Evolutionary conservation across 2,113 vertebrate species (phyloP).

Genomic region (Ptyas mucosa): DNA sequence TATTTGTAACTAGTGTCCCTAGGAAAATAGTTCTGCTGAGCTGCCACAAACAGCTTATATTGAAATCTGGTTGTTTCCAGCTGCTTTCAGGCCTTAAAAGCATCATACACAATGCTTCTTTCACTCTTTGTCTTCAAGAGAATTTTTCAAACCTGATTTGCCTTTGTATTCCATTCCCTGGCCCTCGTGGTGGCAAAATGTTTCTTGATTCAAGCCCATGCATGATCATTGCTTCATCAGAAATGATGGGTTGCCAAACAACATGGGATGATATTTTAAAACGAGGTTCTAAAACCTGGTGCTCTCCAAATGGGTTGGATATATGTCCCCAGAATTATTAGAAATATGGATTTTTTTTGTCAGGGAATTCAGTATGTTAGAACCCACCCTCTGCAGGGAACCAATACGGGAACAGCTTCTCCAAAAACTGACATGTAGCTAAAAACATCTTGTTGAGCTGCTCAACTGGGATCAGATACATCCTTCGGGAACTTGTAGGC

Average conservation of each 20-base stretch:
- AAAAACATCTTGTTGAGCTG: not conserved
- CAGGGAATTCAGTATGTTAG: not conserved
- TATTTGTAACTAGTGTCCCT: conserved; percentile 49
- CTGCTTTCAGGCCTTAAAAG: not conserved
- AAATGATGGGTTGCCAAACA: not conserved
- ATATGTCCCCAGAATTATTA: not conserved
- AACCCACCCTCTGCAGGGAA: not conserved
- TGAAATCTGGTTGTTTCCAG: not conserved
- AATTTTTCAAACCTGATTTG: not conserved
- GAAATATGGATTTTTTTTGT: not conserved
- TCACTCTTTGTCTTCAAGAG: conserved; percentile 24
- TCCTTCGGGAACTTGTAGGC: not conserved
- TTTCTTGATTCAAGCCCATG: not conserved
- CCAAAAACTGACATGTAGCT: not conserved
- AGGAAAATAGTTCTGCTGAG: conserved; percentile 49
- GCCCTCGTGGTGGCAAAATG: rapidly evolving
- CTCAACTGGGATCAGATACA: not conserved
- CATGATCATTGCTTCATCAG: rapidly evolving
- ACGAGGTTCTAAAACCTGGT: not conserved
- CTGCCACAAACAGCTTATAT: conserved; percentile 1
- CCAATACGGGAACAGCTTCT: not conserved
- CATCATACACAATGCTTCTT: not conserved
- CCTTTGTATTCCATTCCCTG: not conserved
- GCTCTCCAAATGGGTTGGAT: not conserved
- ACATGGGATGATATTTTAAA: not conserved